These are phyloP conservation scores for Bombycilla garrulus DNA, from an alignment of 2,113 vertebrate genomes.

Conservation along the genomic window DNA sequence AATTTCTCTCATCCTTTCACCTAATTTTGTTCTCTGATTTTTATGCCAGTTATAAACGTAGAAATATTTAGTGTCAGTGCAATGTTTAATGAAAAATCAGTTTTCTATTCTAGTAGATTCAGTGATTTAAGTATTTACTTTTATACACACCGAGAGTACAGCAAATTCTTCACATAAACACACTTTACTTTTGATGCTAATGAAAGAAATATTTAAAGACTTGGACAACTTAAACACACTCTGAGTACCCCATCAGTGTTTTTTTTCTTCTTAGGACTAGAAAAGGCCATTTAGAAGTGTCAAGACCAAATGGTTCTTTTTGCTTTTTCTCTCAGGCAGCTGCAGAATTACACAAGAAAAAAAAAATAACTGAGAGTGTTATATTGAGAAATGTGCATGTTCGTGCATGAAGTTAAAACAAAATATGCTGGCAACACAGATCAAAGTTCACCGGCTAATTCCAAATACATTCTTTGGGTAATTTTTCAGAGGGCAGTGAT, in stretches of 20 bases:
- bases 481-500: slow-evolving; percentile 40
- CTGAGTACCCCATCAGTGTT: neutral
- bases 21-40: slow-evolving; percentile 3
- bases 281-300: neutral
- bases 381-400: slow-evolving; percentile 35
- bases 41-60: neutral
- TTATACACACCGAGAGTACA: neutral
- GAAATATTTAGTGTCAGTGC: neutral
- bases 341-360: neutral
- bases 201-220: neutral
- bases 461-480: slow-evolving; percentile 10
- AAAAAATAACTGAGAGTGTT: neutral
- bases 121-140: neutral
- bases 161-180: neutral
- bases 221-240: neutral
- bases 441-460: slow-evolving; percentile 31
- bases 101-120: neutral
- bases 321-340: neutral
- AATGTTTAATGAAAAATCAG: neutral
- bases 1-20: slow-evolving; percentile 13
- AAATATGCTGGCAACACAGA: slow-evolving; percentile 21
- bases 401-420: slow-evolving; percentile 54
- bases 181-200: neutral
- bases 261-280: neutral
- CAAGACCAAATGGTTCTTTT: neutral